Percentiles rank a stretch among this genome's conserved stretches.
These are phyloP conservation scores for Dyspetes luteomarginatus DNA, from an alignment of 2,888 invertebrate genomes.

Conservation along the genomic window DNA sequence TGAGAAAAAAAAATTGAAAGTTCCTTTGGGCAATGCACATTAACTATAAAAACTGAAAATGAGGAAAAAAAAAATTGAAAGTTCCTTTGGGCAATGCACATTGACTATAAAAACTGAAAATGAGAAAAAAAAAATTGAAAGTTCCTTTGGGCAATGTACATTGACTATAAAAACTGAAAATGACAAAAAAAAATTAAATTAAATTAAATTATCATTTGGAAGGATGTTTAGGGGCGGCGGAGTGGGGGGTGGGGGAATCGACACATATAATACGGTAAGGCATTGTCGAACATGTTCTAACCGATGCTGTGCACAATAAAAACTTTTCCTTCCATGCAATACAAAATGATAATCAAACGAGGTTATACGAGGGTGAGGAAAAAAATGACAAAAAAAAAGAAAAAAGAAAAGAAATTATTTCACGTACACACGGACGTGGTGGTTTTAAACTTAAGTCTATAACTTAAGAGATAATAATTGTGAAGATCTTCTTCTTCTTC, in stretches of 20 bases:
- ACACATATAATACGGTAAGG: conserved; percentile 50
- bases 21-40: not conserved
- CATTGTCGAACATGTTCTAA: conserved; percentile 52
- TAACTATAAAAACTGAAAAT: not conserved
- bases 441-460: not conserved
- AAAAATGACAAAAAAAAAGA: not conserved
- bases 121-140: conserved; percentile 10
- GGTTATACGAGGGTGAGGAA: not conserved
- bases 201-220: conserved; percentile 41
- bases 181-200: no score
- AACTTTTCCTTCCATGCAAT: conserved; percentile 45
- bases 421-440: not conserved
- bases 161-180: not conserved
- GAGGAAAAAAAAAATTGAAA: conserved; percentile 16
- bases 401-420: not conserved
- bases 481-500: conserved; percentile 9
- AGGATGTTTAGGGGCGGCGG: not conserved
- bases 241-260: conserved; percentile 32
- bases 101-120: not conserved
- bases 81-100: not conserved
- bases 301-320: conserved; percentile 59
- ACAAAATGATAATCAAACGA: conserved; percentile 10
- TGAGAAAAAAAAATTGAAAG: not conserved
- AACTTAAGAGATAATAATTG: conserved; percentile 10
- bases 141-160: not conserved